Evolutionary conservation across 2,797 vertebrate genomes (phyloP).

Genomic region (Ataeniobius toweri): DNA sequence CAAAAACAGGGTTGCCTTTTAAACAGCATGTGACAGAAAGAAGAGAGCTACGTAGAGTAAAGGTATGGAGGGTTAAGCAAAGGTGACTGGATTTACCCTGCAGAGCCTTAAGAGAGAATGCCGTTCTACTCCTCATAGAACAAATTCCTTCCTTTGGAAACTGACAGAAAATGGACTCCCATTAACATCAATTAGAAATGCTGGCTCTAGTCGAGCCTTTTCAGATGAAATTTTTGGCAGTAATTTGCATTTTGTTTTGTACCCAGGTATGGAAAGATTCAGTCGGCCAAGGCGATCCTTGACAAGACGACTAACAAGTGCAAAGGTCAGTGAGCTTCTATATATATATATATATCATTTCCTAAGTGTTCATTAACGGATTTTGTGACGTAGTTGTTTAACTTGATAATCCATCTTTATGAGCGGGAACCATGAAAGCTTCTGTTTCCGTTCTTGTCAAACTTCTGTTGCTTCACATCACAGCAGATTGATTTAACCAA

Average conservation of each 20-base stretch:
- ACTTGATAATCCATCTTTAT: constrained; percentile 27
- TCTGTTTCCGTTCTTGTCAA: constrained; percentile 26
- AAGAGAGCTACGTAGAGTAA: neutral
- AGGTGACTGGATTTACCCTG: neutral
- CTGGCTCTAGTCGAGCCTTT: neutral
- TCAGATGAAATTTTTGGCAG: neutral
- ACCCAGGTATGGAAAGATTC: constrained; percentile 96
- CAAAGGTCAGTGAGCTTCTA: constrained; percentile 87
- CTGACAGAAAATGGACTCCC: neutral
- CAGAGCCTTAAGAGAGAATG: neutral
- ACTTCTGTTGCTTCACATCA: neutral
- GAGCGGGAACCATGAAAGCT: neutral
- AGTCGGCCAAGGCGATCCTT: constrained; percentile 98
- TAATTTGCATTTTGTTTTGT: constrained; percentile 28
- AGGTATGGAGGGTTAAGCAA: neutral
- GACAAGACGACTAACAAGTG: constrained; percentile 99
- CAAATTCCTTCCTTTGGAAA: neutral
- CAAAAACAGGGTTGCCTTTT: neutral
- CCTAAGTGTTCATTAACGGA: constrained; percentile 27
- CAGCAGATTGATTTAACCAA: constrained; percentile 17
- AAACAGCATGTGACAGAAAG: neutral
- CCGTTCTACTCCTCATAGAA: neutral
- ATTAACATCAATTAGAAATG: neutral
- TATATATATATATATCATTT: constrained; percentile 3
- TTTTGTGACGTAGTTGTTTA: constrained; percentile 4